Conservation (phyloP, 2,797 vertebrate species). For the Diceros bicornis region DNA sequence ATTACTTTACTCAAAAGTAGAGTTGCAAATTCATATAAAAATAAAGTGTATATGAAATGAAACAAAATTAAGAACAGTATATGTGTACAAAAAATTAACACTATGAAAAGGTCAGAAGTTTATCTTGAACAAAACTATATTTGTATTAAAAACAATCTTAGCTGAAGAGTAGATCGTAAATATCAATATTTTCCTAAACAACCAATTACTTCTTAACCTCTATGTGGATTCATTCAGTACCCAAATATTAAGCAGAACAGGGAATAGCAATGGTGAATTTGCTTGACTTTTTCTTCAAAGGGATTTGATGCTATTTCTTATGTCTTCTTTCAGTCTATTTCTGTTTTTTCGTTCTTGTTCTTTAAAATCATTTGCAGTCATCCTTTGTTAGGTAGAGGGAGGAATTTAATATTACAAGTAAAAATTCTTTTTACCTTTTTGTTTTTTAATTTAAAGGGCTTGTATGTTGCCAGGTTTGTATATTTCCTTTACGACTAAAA, state of each 20-base stretch:
- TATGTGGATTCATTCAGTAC: background rate
- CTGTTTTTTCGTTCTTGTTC: background rate
- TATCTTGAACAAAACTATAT: background rate
- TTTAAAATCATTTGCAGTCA: constrained; percentile 44
- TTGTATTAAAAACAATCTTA: constrained; percentile 11
- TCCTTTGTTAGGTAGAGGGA: constrained; percentile 22
- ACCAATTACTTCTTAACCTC: background rate
- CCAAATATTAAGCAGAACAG: background rate
- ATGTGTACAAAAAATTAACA: background rate
- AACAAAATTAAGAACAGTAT: background rate
- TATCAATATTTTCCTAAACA: background rate
- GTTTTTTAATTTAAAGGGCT: constrained; percentile 51
- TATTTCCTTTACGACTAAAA: background rate
- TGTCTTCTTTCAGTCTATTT: background rate
- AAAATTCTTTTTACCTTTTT: constrained; percentile 49
- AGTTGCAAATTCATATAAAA: background rate
- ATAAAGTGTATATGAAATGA: background rate
- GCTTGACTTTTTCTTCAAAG: constrained; percentile 54
- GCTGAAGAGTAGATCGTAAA: background rate
- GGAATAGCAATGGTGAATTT: background rate
- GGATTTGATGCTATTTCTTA: background rate
- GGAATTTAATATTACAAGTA: constrained; percentile 32
- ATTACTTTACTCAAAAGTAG: background rate
- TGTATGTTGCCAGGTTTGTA: background rate
- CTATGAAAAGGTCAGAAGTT: background rate